Evolutionary conservation across 2,797 vertebrate species (phyloP), one percentile per base, ranked within the genome.

Genomic region (Typhlichthys eigenmanni): DNA sequence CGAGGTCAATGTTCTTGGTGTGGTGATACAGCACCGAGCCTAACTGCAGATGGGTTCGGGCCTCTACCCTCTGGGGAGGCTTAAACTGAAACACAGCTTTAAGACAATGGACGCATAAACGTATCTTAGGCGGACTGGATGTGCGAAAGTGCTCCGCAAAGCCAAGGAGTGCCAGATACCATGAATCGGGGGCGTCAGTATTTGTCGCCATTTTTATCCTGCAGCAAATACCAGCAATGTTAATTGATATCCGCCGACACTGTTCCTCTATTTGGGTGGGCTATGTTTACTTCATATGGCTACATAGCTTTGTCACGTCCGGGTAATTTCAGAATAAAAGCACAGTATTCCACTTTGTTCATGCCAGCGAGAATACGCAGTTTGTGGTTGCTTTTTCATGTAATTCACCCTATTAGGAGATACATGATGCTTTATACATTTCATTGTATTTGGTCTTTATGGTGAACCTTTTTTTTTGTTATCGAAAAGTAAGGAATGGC

Each of bases 71-170:
- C 70, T 96, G 95, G 13, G 96, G 94, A 4, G 97, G 96, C 84
- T 98, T 97, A 81, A 98, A 97, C 83, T 96, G 97, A 87, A 99
- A 97, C 76, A 99, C 96, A 49, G 97, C 97, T 87, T 98, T 96
- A 50, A 99, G 89, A 86, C 97, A 99, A 84, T 99, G 97, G 29
- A 98, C 97, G 53, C 97, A 99, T 1, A 98, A 90, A 7, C 96
- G 94, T 67, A 98, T 97, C 91, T 97, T 98, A 55, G 97, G 97
- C 34, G 96, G 96, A 84, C 96, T 98, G 13, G 97, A 98, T 47
- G 97, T 99, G 54, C 97, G 95, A 83, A 99, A 99, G 92, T 98
- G 96, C 68, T 99, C 97, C 49, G 97, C 97, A 78, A 99, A 96
- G 57, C 97, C 97, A 84, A 98, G 92, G 56, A 99, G 89, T 60